Evolutionary conservation across 2,888 invertebrate species (phyloP), one percentile per base, ranked within the genome.

Genomic region (Chromoteleia sp.): DNA sequence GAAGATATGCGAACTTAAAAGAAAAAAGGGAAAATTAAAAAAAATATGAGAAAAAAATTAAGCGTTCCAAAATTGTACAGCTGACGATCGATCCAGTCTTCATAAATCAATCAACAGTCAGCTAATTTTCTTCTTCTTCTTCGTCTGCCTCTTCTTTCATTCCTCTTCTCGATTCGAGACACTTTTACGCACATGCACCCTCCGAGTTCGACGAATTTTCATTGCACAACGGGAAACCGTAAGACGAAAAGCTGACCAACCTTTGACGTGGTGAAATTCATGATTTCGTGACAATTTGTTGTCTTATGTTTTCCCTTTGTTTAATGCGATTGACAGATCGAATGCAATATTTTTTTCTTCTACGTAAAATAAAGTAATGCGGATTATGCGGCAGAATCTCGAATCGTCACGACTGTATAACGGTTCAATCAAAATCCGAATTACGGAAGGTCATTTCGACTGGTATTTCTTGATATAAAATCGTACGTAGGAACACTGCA

Each of bases 51-150:
- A 15, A 25, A 36, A 65, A 48, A 25, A 36, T 10, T 4, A 36
- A 14, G 50, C 39, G 29, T 67, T 39, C 12, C 21, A 41, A 41
- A 14, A 65, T 17, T 48, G 17, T 15, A 8, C 39, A 50, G 77
- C 77, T 77, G 73, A 71, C 81, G 71, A 67, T 81, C 54, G 77
- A 81, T 77, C 74, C 67, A 81, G 73, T 81, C 68, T 58, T 63
- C 2, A 68, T 14, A 59, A 80, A 75, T 80, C 75, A 65, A 80
- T 80, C 75, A 63, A 75, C 52, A 75, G 70, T 75, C 80, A 63
- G 80, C 70, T 59, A n/a, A 58, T 56, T 14, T 8, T 41, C 10
- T 45, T 74, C 48, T 14, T 30, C 10, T n/a, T 48, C 4, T n/a
- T n/a, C n/a, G n/a, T 41, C 10, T 45, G 65, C 48, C 10, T 30